A percentile compares a stretch with the other conserved stretches of the same genome.
Conservation (phyloP, 2,888 invertebrate genomes). For the Halictus ligatus region DNA sequence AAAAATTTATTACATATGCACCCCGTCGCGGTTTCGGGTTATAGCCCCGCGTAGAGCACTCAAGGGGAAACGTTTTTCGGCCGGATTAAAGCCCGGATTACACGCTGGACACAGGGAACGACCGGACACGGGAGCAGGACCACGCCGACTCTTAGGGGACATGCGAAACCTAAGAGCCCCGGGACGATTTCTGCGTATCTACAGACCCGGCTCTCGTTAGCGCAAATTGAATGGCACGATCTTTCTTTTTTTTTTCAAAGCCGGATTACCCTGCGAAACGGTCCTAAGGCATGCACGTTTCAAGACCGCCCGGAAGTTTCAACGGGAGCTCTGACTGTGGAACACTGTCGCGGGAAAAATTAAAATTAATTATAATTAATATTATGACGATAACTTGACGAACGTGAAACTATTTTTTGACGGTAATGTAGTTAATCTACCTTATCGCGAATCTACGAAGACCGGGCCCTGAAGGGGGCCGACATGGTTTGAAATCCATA, state of each 20-base stretch:
- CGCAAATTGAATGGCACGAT: not conserved
- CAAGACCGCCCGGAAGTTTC: not conserved
- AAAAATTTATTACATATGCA: slow-evolving; percentile 69
- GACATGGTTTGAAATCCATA: too few species aligned
- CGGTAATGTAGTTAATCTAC: too few species aligned
- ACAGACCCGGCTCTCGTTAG: not conserved
- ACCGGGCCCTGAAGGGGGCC: too few species aligned
- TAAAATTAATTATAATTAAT: too few species aligned
- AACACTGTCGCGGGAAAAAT: not conserved
- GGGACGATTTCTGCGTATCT: not conserved
- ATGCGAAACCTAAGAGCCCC: not conserved
- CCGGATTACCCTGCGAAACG: not conserved
- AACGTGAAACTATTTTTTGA: too few species aligned
- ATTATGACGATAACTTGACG: too few species aligned
- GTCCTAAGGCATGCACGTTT: not conserved
- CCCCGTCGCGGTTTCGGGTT: slow-evolving; percentile 39
- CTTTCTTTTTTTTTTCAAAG: not conserved
- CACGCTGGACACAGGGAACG: slow-evolving; percentile 20
- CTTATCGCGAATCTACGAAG: too few species aligned
- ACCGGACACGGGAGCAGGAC: not conserved
- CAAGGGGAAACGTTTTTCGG: slow-evolving; percentile 20
- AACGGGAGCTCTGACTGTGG: not conserved
- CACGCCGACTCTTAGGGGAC: not conserved
- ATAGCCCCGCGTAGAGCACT: slow-evolving; percentile 19
- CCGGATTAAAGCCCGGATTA: slow-evolving; percentile 48